These are phyloP conservation scores for Drosophila burlai DNA, from an alignment of 1,140 invertebrate species.

Conservation along the genomic window DNA sequence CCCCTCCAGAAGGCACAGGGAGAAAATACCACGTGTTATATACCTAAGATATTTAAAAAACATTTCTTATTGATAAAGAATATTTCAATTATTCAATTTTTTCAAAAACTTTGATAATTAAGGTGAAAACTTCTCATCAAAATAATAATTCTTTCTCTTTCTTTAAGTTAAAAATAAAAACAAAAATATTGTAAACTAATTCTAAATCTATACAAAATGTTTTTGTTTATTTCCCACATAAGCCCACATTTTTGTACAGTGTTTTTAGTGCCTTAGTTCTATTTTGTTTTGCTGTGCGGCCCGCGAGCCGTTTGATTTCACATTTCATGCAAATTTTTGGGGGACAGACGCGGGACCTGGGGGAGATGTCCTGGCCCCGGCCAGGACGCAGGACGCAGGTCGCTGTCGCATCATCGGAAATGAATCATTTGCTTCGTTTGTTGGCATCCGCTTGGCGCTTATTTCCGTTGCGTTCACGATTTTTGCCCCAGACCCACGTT, in stretches of 20 bases:
- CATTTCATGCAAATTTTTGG: slow-evolving; percentile 82
- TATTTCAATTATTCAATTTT: too few species aligned
- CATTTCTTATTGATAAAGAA: too few species aligned
- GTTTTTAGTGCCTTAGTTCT: slow-evolving; percentile 14
- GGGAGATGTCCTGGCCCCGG: not conserved
- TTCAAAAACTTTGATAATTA: too few species aligned
- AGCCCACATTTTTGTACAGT: not conserved
- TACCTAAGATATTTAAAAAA: too few species aligned
- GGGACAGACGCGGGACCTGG: slow-evolving; percentile 33
- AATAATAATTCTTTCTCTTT: too few species aligned
- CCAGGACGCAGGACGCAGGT: slow-evolving; percentile 29
- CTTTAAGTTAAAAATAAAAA: too few species aligned
- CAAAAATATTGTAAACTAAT: not conserved
- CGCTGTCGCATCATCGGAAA: slow-evolving; percentile 84
- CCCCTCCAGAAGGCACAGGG: not conserved
- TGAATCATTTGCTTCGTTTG: slow-evolving; percentile 85
- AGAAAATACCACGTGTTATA: not conserved
- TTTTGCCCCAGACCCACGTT: not conserved
- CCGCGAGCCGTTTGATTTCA: slow-evolving; percentile 72
- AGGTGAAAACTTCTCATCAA: too few species aligned
- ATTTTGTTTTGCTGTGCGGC: slow-evolving; percentile 29
- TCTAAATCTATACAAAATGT: not conserved
- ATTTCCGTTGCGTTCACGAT: slow-evolving; percentile 76
- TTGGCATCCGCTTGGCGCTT: slow-evolving; percentile 84
- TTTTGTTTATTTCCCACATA: not conserved